Base-by-base conservation (phyloP, 1,140 invertebrate species). In the Harpegnathos saltator region DNA sequence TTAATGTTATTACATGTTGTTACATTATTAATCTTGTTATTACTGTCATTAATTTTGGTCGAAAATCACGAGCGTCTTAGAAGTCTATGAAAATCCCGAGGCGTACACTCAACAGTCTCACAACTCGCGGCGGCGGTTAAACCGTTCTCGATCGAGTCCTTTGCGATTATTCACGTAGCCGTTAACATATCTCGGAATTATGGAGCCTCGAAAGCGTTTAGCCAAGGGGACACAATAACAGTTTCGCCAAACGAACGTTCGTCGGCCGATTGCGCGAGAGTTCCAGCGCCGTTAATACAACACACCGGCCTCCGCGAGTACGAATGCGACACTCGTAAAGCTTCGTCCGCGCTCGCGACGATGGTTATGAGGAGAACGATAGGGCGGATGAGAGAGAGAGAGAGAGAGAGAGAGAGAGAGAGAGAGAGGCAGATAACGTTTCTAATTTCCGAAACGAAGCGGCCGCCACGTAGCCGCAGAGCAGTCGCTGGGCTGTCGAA, bases 381-480 rank as follows among this genome's bases (percentile, higher is more conserved):
- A 85, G 63, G 58, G 38, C 44, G 87, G 89, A 87, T 85, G 80
- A 88, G 85, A 84, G n/a, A n/a, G n/a, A n/a, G n/a, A n/a, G n/a
- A n/a, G n/a, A n/a, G n/a, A n/a, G n/a, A n/a, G n/a, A n/a, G 73
- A 65, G 75, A 66, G n/a, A 82, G 88, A 90, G n/a, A n/a, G n/a
- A n/a, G n/a, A n/a, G n/a, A n/a, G 73, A 65, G 75, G 66, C 19
- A 82, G 88, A 90, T 89, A 90, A 84, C 71, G 81, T 90, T 90
- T 90, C 89, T 90, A 88, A 89, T 89, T 90, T 90, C 89, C 89
- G 85, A 90, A 87, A 85, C 81, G 62, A 85, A 81, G 74, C 68
- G n/a, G 59, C 26, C 71, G 26, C 48, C 22, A 54, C 52, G 12
- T 19, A 65, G 48, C 65, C 44, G 44, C n/a, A 26, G 74, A 85